Evolutionary conservation across 37 sponge, comb jelly and placozoan genomes (phyloP).

Genomic region (Corticium candelabrum): DNA sequence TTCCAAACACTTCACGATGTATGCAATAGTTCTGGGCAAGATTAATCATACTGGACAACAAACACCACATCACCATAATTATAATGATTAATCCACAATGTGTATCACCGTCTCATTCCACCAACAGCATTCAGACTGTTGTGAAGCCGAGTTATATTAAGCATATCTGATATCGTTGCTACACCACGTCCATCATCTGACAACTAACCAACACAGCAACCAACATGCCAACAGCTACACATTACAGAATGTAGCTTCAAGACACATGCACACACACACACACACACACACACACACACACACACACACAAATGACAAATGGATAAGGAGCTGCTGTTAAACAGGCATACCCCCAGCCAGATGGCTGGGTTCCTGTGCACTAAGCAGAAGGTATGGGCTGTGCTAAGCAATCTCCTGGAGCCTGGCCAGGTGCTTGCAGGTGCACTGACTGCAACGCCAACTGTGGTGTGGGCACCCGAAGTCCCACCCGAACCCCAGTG

Average conservation of each 20-base stretch:
- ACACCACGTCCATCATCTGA: constrained; percentile 53
- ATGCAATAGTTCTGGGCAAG: constrained; percentile 63
- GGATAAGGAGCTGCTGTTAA: too few species aligned
- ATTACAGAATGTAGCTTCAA: not conserved
- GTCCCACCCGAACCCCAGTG: too few species aligned
- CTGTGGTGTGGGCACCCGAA: too few species aligned
- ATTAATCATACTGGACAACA: constrained; percentile 42
- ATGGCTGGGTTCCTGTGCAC: too few species aligned
- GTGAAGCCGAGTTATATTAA: constrained; percentile 82
- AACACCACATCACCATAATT: not conserved
- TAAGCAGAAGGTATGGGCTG: too few species aligned
- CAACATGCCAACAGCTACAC: not conserved
- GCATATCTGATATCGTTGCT: constrained; percentile 62
- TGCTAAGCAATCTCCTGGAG: too few species aligned
- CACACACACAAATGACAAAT: too few species aligned
- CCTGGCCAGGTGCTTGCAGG: too few species aligned
- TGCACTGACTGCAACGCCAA: too few species aligned
- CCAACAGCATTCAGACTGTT: constrained; percentile 63
- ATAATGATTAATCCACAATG: not conserved
- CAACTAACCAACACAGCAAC: constrained; percentile 13
- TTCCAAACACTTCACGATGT: constrained; percentile 65
- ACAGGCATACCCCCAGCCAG: too few species aligned
- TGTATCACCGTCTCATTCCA: constrained; percentile 51
- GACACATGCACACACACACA: too few species aligned
- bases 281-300: too few species aligned